phyloP scores from a whole-genome alignment of 2,797 vertebrate species.

The Protosalanx chinensis region DNA sequence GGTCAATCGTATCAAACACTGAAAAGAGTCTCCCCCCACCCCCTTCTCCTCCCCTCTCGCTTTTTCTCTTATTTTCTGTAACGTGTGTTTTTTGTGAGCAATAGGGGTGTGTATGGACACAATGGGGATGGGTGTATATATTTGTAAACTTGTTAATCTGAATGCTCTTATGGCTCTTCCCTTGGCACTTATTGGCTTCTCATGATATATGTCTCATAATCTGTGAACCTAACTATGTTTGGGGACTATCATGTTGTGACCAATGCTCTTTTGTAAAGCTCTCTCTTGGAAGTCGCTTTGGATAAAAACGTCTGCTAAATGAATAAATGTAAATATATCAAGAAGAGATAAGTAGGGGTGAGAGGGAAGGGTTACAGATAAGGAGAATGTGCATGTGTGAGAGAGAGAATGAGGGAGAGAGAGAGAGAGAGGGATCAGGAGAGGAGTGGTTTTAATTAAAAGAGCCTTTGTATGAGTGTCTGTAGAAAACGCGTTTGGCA shows the following conservation, averaged over 20 bases:
- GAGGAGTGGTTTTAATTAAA: conserved; percentile 31
- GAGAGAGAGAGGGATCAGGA: not conserved
- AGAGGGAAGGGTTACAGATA: not conserved
- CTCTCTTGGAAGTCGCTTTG: too few species aligned
- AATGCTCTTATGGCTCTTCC: too few species aligned
- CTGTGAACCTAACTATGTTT: too few species aligned
- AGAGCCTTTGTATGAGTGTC: conserved; percentile 18
- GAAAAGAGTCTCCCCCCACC: conserved; percentile 19
- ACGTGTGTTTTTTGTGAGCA: conserved; percentile 32
- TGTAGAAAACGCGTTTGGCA: conserved; percentile 2
- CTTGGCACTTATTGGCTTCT: too few species aligned
- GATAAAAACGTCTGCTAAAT: too few species aligned
- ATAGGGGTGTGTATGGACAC: conserved; percentile 21
- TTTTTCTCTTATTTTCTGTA: too few species aligned
- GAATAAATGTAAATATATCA: not conserved
- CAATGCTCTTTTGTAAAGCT: too few species aligned
- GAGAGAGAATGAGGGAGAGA: not conserved
- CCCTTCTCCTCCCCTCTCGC: conserved; percentile 4
- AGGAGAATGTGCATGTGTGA: not conserved
- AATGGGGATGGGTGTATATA: conserved; percentile 3
- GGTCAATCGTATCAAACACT: conserved; percentile 63
- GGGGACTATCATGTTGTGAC: too few species aligned
- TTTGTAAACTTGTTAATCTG: not conserved
- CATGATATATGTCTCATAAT: too few species aligned
- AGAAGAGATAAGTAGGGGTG: not conserved